phyloP scores from a whole-genome alignment of 2,888 invertebrate genomes.

The Pollenia amentaria region DNA sequence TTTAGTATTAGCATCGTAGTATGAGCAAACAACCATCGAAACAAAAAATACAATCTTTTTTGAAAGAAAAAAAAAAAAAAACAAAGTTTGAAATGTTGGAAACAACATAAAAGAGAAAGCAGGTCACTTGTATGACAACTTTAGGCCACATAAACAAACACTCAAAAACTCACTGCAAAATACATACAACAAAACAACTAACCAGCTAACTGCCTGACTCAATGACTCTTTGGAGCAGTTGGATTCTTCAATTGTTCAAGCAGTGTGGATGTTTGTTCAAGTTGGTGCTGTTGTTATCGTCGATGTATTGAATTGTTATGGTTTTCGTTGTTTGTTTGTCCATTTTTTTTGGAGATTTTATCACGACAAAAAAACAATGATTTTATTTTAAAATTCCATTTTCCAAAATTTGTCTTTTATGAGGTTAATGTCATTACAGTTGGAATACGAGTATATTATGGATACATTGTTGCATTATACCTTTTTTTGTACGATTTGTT shows the following conservation, averaged over 20 bases:
- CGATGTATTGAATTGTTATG: conserved; percentile 25
- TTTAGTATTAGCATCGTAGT: conserved; percentile 22
- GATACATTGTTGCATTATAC: background rate
- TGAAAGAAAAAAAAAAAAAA: conserved; percentile 3
- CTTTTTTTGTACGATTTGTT: too few species aligned
- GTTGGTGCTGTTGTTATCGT: background rate
- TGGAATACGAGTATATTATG: background rate
- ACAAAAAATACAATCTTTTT: conserved; percentile 45
- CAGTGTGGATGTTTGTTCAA: conserved; percentile 12
- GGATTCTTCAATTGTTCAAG: conserved; percentile 33
- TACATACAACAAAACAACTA: background rate
- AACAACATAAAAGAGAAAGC: conserved; percentile 81
- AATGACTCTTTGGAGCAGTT: conserved; percentile 12
- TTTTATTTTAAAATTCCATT: background rate
- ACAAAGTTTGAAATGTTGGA: conserved; percentile 51
- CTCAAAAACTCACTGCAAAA: conserved; percentile 3
- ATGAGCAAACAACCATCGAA: conserved; percentile 12
- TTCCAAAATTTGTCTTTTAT: conserved; percentile 1
- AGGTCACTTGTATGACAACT: conserved; percentile 83
- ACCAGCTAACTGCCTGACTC: conserved; percentile 12
- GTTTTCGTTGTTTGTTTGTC: conserved; percentile 3
- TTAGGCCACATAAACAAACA: conserved; percentile 59
- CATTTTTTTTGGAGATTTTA: conserved; percentile 9
- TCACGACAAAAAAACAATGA: background rate
- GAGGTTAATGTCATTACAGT: conserved; percentile 5